Evolutionary conservation across 2,888 invertebrate species (phyloP).

Genomic region (Zeuzera pyrina): DNA sequence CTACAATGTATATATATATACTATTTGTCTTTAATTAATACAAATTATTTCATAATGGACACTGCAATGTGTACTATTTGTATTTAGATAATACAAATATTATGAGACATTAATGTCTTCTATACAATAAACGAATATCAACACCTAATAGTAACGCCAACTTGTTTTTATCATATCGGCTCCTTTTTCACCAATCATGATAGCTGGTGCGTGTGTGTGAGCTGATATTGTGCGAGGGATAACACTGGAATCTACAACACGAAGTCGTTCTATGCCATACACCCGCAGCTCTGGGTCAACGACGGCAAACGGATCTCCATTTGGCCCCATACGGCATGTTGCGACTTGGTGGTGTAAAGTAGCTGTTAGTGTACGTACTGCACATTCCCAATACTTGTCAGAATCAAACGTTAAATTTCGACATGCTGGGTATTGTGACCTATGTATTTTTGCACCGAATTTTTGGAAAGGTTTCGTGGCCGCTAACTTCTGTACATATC

Average conservation of each 20-base stretch:
- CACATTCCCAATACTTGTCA: slow-evolving; percentile 75
- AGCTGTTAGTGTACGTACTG: slow-evolving; percentile 53
- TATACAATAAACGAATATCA: too few relatives aligned
- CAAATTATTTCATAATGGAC: too few relatives aligned
- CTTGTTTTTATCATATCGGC: slow-evolving; percentile 68
- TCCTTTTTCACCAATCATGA: slow-evolving; percentile 77
- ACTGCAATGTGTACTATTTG: too few relatives aligned
- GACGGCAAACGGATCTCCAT: slow-evolving; percentile 63
- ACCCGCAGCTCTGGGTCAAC: slow-evolving; percentile 67
- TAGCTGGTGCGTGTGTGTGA: slow-evolving; percentile 72
- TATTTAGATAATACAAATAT: too few relatives aligned
- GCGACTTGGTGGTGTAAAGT: slow-evolving; percentile 70
- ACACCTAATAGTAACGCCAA: too few relatives aligned
- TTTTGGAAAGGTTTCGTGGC: slow-evolving; percentile 60
- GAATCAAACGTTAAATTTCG: slow-evolving; percentile 40
- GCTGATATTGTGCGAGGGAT: slow-evolving; percentile 69
- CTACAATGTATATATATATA: too few relatives aligned
- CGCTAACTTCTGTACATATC: slow-evolving; percentile 60
- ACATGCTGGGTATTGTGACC: slow-evolving; percentile 56
- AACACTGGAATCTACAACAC: slow-evolving; percentile 74
- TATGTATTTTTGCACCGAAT: slow-evolving; percentile 50
- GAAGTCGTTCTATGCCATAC: slow-evolving; percentile 57
- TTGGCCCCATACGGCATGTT: slow-evolving; percentile 76
- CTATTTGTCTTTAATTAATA: too few relatives aligned
- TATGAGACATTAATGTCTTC: too few relatives aligned